These are phyloP conservation scores for Conomelus anceps DNA, from an alignment of 2,888 invertebrate species.

Conservation along the genomic window DNA sequence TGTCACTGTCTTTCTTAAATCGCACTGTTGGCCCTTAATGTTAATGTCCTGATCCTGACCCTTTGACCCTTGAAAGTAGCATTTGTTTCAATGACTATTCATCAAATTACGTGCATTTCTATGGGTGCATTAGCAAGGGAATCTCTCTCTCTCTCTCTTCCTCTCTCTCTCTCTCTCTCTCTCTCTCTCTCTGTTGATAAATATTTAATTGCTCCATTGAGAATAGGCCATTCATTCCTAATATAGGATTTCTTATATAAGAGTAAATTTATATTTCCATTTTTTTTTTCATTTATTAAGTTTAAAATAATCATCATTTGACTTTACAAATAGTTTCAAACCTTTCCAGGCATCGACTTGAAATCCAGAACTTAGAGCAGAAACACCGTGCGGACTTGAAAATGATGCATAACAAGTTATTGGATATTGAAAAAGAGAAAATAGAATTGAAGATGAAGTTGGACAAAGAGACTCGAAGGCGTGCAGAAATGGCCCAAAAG, in stretches of 20 bases:
- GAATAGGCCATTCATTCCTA: neutral
- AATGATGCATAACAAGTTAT: conserved; percentile 61
- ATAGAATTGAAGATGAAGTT: conserved; percentile 53
- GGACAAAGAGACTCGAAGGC: conserved; percentile 45
- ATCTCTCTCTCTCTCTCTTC: no score
- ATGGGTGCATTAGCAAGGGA: no score
- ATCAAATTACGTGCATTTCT: no score
- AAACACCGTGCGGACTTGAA: conserved; percentile 72
- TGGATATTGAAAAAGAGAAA: conserved; percentile 55
- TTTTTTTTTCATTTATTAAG: conserved; percentile 1
- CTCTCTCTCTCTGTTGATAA: no score
- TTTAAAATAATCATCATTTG: conserved; percentile 1
- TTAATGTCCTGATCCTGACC: no score
- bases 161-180: no score
- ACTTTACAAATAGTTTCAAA: neutral
- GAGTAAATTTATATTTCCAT: neutral
- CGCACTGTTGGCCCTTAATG: no score
- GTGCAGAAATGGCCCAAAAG: conserved; percentile 64
- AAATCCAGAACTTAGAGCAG: conserved; percentile 68
- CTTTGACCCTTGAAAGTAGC: no score
- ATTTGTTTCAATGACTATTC: no score
- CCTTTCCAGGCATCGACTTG: conserved; percentile 57
- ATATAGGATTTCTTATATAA: neutral
- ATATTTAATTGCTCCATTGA: no score
- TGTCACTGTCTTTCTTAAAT: no score